Base-by-base conservation (phyloP, 1,140 invertebrate species). In the Calliopsis andreniformis region DNA sequence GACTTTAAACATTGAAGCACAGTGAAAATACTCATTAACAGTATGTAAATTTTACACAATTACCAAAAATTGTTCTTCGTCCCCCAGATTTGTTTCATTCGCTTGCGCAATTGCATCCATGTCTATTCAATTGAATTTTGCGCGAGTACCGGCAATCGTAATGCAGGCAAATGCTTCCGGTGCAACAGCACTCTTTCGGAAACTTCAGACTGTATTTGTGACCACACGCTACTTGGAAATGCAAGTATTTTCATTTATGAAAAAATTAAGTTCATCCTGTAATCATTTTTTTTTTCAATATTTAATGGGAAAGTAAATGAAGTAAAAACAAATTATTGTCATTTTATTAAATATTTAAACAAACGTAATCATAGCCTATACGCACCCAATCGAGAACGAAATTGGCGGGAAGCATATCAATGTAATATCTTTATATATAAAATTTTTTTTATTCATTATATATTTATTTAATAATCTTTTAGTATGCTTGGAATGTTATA, bases 11-110 rank as follows among this genome's bases (percentile, higher is more conserved):
- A 28, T 10, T 12, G 2, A 47, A 35, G 47, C 14, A 39, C n/a
- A n/a, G n/a, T n/a, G n/a, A n/a, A n/a, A n/a, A n/a, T n/a, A n/a
- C n/a, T n/a, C n/a, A n/a, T n/a, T n/a, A n/a, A n/a, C n/a, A n/a
- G n/a, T n/a, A n/a, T n/a, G n/a, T 12, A 43, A 20, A 28, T 1
- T 4, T 56, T 16, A 18, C 42, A 18, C 30, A 82, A 56, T n/a
- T 47, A 82, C 80, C 47, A 82, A 61, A 32, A 82, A 66, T 30
- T 68, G 12, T 18, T 32, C n/a, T 4, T 82, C 51, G 18, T 72
- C 53, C 18, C 49, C 20, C 14, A 68, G n/a, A 55, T 78, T 68
- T 23, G 53, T 30, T 63, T 82, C 14, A 1, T 78, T 63, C 39
- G 10, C 51, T 1, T 66, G 18, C 32, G 16, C 30, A 56, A 56